Evolutionary conservation across 2,888 invertebrate species (phyloP).

Genomic region (Octonoba sinensis): DNA sequence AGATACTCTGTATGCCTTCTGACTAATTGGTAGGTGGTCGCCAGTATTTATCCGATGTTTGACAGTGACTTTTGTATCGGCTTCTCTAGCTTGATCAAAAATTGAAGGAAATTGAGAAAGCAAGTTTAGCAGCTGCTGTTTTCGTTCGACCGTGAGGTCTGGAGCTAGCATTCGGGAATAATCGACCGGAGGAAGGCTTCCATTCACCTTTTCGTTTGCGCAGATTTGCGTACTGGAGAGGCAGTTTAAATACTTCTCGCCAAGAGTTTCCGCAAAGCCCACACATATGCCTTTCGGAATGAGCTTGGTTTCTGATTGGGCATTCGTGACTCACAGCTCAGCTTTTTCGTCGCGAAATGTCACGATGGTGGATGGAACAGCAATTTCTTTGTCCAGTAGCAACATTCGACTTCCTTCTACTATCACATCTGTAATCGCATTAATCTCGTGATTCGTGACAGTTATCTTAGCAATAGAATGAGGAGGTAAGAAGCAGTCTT

Average conservation of each 20-base stretch:
- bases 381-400: neutral
- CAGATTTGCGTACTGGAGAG: neutral
- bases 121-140: neutral
- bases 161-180: neutral
- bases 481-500: neutral
- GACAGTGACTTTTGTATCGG: neutral
- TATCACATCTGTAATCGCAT: neutral
- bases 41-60: constrained; percentile 4
- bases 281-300: no score
- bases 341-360: neutral
- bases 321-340: neutral
- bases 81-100: neutral
- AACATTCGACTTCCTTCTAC: neutral
- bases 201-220: no score
- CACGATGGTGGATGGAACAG: neutral
- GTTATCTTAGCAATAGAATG: neutral
- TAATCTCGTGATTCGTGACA: neutral
- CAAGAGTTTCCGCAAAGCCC: no score
- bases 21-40: constrained; percentile 5
- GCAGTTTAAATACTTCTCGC: no score
- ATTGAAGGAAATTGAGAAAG: neutral
- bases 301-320: no score
- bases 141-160: neutral
- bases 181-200: neutral
- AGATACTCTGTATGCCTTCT: neutral